Base-by-base conservation (phyloP, 1,140 invertebrate genomes). In the Neodiprion fabricii region DNA sequence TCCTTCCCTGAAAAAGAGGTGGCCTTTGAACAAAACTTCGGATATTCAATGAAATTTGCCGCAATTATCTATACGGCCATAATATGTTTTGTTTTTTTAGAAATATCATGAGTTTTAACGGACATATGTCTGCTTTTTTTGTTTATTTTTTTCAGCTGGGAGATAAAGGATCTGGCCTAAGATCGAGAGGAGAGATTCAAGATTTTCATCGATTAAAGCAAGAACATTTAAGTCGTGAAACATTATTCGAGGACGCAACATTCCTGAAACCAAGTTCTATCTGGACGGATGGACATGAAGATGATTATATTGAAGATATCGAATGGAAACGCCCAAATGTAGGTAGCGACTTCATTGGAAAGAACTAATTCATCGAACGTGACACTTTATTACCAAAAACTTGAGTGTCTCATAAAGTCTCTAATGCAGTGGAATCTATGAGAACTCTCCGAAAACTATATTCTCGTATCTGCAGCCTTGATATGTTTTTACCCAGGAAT, bases 161-260 rank as follows among this genome's bases (percentile, higher is more conserved):
- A 48, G 94, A 95, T 83, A 88, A 90, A 79, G 92, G 92, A 66
- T 92, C 91, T n/a, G 93, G 91, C 12, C 65, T 76, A 5, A 84
- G 90, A 72, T 76, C 86, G 8, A 87, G 89, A 68, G 88, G 88
- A 12, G 84, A 86, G 5, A 88, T 93, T 5, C 95, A 96, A 85
- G 95, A 96, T 83, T 96, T 94, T 80, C 90, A 92, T 74, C 86
- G 91, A 73, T 81, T 96, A 1, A 89, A 94, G 7, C 92, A 94
- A 72, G 87, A 93, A 74, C 95, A 94, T 83, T 80, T 96, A 2
- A 83, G 89, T 10, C 89, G 90, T 8, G 95, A 95, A 1, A 89
- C 89, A 0, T 89, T 98, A 4, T 98, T 97, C 80, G 96, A 98
- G 82, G 96, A 98, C 88, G 93, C 94, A 0, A 92, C 96, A 83